These are phyloP conservation scores for Pseudomugil tenellus DNA, from an alignment of 2,797 vertebrate species.

Conservation along the genomic window DNA sequence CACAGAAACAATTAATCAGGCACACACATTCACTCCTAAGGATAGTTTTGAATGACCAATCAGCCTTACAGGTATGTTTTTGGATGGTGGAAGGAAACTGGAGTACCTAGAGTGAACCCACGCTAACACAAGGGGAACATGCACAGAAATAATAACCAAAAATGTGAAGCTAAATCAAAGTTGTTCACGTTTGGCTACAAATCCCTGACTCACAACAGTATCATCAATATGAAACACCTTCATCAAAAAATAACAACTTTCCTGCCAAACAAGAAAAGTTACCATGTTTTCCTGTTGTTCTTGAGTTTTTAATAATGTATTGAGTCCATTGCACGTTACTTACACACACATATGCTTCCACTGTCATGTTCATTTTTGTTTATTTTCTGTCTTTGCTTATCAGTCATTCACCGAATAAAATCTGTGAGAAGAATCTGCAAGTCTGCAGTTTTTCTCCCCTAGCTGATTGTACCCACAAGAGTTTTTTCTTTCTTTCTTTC, in stretches of 20 bases:
- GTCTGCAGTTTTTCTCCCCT: constrained; percentile 73
- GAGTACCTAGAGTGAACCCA: too few relatives aligned
- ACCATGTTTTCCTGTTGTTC: constrained; percentile 57
- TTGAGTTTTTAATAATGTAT: constrained; percentile 71
- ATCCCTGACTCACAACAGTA: constrained; percentile 64
- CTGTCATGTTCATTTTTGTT: constrained; percentile 60
- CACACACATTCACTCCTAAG: too few relatives aligned
- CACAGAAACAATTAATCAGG: too few relatives aligned
- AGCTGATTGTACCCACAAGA: constrained; percentile 50
- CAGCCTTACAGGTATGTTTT: too few relatives aligned
- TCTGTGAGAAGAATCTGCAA: constrained; percentile 78
- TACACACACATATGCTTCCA: constrained; percentile 32
- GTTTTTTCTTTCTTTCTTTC: constrained; percentile 53
- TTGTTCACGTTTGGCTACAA: constrained; percentile 64
- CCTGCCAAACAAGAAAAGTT: constrained; percentile 61
- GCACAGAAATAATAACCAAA: too few relatives aligned
- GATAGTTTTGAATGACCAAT: too few relatives aligned
- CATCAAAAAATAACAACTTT: constrained; percentile 69
- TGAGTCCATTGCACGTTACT: constrained; percentile 38
- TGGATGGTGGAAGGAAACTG: too few relatives aligned
- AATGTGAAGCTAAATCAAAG: constrained; percentile 50
- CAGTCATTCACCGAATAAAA: constrained; percentile 78
- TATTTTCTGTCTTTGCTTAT: constrained; percentile 64
- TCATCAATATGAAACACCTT: constrained; percentile 74
- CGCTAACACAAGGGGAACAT: too few relatives aligned